A percentile compares a stretch with the other conserved stretches of the same genome.
Conservation (phyloP, 2,113 vertebrate species). For the Passer montanus region DNA sequence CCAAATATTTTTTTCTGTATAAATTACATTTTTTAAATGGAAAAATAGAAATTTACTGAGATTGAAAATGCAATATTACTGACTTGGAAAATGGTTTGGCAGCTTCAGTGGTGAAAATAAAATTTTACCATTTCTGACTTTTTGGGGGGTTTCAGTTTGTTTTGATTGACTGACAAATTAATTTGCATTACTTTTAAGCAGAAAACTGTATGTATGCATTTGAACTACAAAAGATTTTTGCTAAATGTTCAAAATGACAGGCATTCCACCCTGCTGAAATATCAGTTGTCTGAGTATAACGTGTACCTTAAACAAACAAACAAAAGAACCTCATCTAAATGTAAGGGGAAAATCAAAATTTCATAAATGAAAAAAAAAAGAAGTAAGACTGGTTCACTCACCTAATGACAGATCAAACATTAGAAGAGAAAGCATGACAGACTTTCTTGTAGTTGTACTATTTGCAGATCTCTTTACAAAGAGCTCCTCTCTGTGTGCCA, state of each 20-base stretch:
- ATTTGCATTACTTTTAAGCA: constrained; percentile 36
- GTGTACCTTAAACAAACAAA: background rate
- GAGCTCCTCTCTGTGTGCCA: background rate
- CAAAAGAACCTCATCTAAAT: background rate
- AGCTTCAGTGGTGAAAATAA: constrained; percentile 34
- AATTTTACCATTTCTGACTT: constrained; percentile 47
- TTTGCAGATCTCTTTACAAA: background rate
- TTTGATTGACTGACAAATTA: constrained; percentile 65
- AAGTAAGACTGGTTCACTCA: background rate
- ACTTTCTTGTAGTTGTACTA: background rate
- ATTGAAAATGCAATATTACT: background rate
- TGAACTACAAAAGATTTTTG: constrained; percentile 16
- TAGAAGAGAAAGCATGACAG: background rate
- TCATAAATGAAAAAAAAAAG: background rate
- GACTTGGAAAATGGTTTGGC: background rate
- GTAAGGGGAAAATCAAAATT: background rate
- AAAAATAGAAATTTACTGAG: background rate
- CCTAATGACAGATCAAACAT: background rate
- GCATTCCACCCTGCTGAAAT: background rate
- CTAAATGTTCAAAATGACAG: constrained; percentile 9
- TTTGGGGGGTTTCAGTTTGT: background rate
- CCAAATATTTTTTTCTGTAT: background rate
- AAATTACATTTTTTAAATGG: background rate
- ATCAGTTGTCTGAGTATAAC: background rate
- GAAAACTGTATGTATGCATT: constrained; percentile 24